These are phyloP conservation scores for Coelopa frigida DNA, from an alignment of 1,140 invertebrate species.

Conservation along the genomic window DNA sequence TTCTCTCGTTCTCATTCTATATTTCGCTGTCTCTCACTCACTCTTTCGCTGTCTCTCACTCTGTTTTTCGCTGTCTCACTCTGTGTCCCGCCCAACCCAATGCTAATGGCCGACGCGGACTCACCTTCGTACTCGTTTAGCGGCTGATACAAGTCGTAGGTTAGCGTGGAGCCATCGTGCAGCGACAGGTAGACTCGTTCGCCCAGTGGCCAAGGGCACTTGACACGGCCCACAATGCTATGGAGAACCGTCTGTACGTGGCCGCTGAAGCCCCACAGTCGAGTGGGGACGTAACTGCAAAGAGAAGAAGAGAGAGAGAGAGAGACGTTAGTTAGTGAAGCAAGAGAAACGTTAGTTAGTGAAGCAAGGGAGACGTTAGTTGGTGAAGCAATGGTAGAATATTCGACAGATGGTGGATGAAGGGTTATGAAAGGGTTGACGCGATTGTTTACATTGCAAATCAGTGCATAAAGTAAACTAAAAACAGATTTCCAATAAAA, in stretches of 20 bases:
- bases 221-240: slow-evolving; percentile 78
- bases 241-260: slow-evolving; percentile 89
- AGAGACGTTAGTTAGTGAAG: not conserved
- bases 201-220: slow-evolving; percentile 78
- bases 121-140: slow-evolving; percentile 59
- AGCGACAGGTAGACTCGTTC: slow-evolving; percentile 66
- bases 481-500: no score
- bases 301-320: slow-evolving; percentile 5
- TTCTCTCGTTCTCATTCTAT: no score
- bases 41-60: no score
- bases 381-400: not conserved
- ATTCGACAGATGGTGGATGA: no score
- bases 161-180: slow-evolving; percentile 77
- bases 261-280: slow-evolving; percentile 88
- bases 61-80: no score
- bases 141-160: slow-evolving; percentile 87
- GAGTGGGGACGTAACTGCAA: slow-evolving; percentile 80
- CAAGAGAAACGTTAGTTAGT: not conserved
- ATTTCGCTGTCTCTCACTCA: no score
- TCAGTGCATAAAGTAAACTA: no score
- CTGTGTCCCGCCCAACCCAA: no score
- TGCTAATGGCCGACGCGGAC: no score
- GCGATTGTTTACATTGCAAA: no score
- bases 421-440: no score
- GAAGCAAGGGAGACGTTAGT: not conserved